These are phyloP conservation scores for Eupithecia inturbata DNA, from an alignment of 2,888 invertebrate species.

Conservation along the genomic window DNA sequence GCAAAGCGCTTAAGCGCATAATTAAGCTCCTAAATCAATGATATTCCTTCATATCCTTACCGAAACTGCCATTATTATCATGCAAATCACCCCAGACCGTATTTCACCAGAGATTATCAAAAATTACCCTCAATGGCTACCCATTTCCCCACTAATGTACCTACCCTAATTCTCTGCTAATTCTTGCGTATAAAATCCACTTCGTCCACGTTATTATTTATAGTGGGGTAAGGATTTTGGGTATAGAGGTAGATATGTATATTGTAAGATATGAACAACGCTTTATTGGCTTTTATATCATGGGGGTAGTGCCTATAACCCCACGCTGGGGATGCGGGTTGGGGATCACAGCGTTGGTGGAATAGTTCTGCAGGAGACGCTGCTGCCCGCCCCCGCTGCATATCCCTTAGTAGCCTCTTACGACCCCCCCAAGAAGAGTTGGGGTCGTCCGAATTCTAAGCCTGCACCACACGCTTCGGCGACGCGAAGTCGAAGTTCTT, in stretches of 20 bases:
- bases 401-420: too few relatives aligned
- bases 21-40: neutral
- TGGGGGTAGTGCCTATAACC: too few relatives aligned
- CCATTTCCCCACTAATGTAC: conserved; percentile 15
- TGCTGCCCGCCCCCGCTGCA: too few relatives aligned
- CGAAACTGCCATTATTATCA: neutral
- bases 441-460: too few relatives aligned
- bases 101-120: conserved; percentile 3
- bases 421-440: too few relatives aligned
- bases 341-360: too few relatives aligned
- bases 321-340: too few relatives aligned
- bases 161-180: conserved; percentile 18
- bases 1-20: too few relatives aligned
- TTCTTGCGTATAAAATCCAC: conserved; percentile 22
- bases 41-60: neutral
- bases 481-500: too few relatives aligned
- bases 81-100: neutral
- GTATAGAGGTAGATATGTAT: neutral
- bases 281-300: too few relatives aligned
- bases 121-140: conserved; percentile 16
- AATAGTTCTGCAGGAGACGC: too few relatives aligned
- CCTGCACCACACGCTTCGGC: too few relatives aligned
- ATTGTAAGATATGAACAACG: neutral
- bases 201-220: conserved; percentile 2
- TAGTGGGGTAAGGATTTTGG: neutral